Evolutionary conservation across 2,113 vertebrate species (phyloP).

Genomic region (Zeus faber): DNA sequence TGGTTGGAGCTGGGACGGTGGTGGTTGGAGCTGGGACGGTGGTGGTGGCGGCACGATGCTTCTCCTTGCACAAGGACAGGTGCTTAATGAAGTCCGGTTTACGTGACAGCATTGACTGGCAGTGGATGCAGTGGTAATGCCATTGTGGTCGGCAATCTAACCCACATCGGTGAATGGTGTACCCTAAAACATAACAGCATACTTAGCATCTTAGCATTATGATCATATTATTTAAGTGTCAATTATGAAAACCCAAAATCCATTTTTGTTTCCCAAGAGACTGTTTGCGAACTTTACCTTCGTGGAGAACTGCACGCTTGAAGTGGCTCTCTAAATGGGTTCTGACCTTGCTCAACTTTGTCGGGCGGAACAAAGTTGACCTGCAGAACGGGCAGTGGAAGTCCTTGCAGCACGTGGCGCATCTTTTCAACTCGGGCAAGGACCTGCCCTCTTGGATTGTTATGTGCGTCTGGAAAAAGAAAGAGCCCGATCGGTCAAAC

Average conservation of each 20-base stretch:
- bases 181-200: slow-evolving; percentile 17
- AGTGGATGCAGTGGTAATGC: slow-evolving; percentile 29
- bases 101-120: slow-evolving; percentile 16
- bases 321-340: slow-evolving; percentile 18
- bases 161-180: slow-evolving; percentile 29
- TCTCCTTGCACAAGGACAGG: slow-evolving; percentile 9
- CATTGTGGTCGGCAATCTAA: slow-evolving; percentile 15
- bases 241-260: slow-evolving; percentile 8
- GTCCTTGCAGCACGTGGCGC: slow-evolving; percentile 9
- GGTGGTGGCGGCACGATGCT: background rate
- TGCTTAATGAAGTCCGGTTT: slow-evolving; percentile 18
- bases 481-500: background rate
- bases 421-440: slow-evolving; percentile 20
- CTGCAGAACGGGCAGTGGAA: slow-evolving; percentile 15
- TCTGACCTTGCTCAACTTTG: slow-evolving; percentile 13
- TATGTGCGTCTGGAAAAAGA: slow-evolving; percentile 12
- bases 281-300: slow-evolving; percentile 9
- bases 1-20: background rate
- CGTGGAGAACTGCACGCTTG: slow-evolving; percentile 15
- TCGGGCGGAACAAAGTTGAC: slow-evolving; percentile 3
- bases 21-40: background rate
- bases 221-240: background rate
- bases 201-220: slow-evolving; percentile 2
- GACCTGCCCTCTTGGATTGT: slow-evolving; percentile 16
- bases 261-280: slow-evolving; percentile 6